Evolutionary conservation across 2,797 vertebrate genomes (phyloP).

Genomic region (Phoeniculus purpureus): DNA sequence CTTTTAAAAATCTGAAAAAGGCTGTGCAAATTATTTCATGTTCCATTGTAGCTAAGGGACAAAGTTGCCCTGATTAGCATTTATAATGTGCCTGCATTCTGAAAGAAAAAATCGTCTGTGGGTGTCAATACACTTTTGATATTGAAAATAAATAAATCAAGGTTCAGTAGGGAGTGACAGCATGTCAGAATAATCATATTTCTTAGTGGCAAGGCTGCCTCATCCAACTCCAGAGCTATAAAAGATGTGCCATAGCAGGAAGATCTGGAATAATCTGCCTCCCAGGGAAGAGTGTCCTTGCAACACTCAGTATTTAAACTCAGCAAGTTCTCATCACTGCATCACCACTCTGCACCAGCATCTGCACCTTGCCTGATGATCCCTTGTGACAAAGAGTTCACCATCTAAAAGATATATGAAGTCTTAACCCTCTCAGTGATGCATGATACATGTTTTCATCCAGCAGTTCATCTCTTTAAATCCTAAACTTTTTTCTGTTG

Average conservation of each 20-base stretch:
- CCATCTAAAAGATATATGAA: constrained; percentile 28
- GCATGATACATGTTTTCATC: background rate
- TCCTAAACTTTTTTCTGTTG: background rate
- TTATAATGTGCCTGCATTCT: background rate
- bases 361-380: background rate
- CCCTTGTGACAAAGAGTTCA: background rate
- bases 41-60: background rate
- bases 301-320: background rate
- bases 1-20: constrained; percentile 11
- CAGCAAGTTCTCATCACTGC: background rate
- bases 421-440: background rate
- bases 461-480: background rate
- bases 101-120: background rate
- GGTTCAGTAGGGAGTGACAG: background rate
- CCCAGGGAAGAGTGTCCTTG: background rate
- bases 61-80: background rate
- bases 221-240: background rate
- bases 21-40: background rate
- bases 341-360: background rate
- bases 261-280: background rate
- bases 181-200: background rate
- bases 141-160: background rate
- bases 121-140: background rate
- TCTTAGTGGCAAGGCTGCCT: background rate
- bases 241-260: background rate